Percentiles rank a stretch among this genome's conserved stretches.
These are phyloP conservation scores for Clarias magur DNA, from an alignment of 2,113 vertebrate species.

Conservation along the genomic window DNA sequence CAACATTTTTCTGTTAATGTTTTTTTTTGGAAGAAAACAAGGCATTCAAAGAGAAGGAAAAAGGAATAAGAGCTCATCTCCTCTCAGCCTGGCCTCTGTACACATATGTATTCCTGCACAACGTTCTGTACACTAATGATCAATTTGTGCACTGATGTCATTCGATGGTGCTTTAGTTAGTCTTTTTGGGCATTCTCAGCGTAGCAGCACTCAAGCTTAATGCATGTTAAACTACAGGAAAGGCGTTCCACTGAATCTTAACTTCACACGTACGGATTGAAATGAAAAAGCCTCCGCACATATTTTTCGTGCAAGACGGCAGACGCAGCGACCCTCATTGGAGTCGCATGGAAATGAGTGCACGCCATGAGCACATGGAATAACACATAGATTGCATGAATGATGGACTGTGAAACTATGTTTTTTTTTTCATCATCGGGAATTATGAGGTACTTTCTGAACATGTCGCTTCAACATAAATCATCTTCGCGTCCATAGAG, in stretches of 20 bases:
- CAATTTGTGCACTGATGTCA: neutral
- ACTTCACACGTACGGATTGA: neutral
- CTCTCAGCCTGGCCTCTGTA: neutral
- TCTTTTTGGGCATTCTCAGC: neutral
- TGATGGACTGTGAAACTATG: neutral
- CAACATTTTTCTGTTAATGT: constrained; percentile 13
- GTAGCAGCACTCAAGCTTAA: constrained; percentile 27
- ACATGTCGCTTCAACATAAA: too few relatives aligned
- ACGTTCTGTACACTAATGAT: neutral
- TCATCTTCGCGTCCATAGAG: neutral
- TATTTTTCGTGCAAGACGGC: neutral
- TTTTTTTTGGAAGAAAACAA: neutral
- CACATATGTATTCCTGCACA: neutral
- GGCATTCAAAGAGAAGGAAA: neutral
- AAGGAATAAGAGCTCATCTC: neutral
- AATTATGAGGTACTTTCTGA: neutral
- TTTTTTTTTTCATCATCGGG: neutral
- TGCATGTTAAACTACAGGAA: constrained; percentile 1
- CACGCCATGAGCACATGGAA: neutral
- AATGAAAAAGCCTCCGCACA: neutral
- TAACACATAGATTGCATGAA: neutral
- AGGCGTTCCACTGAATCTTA: neutral
- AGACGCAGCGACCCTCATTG: neutral
- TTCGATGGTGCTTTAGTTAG: neutral
- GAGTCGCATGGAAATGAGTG: neutral